Evolutionary conservation across 2,888 invertebrate genomes (phyloP).

Genomic region (Uloborus plumipes): DNA sequence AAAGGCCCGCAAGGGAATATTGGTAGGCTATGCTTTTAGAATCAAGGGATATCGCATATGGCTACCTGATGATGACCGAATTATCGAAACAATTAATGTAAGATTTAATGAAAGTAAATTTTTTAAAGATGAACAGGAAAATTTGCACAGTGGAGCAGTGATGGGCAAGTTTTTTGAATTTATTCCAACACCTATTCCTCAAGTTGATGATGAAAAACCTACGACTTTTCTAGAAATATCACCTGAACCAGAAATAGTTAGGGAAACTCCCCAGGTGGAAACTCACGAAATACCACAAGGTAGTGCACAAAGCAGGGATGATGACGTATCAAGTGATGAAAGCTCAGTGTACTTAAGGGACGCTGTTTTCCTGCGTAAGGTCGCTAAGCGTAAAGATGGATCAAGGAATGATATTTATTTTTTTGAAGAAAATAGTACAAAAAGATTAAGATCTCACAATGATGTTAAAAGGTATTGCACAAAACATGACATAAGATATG

Average conservation of each 20-base stretch:
- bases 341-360: no score
- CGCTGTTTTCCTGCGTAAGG: no score
- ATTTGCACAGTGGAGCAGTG: no score
- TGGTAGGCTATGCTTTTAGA: not conserved
- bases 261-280: not conserved
- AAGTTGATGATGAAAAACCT: not conserved
- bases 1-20: not conserved
- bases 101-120: not conserved
- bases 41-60: conserved; percentile 6
- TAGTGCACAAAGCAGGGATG: no score
- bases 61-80: conserved; percentile 1
- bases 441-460: no score
- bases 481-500: not conserved
- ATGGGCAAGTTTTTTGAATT: no score
- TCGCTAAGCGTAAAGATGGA: not conserved
- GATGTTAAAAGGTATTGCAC: conserved; percentile 1
- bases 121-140: no score
- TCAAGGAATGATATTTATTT: not conserved
- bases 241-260: not conserved
- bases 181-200: no score
- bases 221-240: no score
- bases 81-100: conserved; percentile 7
- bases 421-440: no score
- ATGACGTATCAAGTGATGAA: no score
- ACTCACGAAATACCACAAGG: not conserved